Conservation (phyloP, 2,797 vertebrate species). For the Tadarida brasiliensis region DNA sequence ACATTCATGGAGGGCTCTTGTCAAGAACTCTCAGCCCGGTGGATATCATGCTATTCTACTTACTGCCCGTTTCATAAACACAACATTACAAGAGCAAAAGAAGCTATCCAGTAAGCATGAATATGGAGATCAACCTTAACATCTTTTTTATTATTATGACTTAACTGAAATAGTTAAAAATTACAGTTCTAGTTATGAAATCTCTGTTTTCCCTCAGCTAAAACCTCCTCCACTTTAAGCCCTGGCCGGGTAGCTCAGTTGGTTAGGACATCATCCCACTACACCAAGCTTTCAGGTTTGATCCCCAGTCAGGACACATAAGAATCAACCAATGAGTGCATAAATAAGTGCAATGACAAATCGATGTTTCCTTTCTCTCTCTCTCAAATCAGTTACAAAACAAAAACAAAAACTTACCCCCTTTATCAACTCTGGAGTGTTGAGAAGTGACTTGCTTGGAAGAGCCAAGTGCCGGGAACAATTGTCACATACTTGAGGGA, state of each 20-base stretch:
- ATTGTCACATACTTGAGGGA: fast-evolving
- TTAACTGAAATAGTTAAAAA: background rate
- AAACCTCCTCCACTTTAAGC: background rate
- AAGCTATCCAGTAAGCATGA: background rate
- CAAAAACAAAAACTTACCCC: too few relatives aligned
- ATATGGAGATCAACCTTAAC: background rate
- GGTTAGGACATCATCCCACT: too few relatives aligned
- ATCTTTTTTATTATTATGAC: background rate
- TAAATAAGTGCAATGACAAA: too few relatives aligned
- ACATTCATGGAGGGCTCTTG: background rate
- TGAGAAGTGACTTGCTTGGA: too few relatives aligned
- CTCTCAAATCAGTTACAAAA: too few relatives aligned
- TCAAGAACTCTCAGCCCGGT: background rate
- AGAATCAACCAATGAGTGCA: too few relatives aligned
- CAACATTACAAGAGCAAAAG: background rate
- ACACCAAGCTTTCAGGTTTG: too few relatives aligned
- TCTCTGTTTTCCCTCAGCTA: background rate
- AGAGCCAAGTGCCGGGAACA: fast-evolving
- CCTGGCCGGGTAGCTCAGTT: too few relatives aligned
- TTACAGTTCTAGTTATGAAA: background rate
- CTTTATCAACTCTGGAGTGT: too few relatives aligned
- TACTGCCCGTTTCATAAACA: background rate
- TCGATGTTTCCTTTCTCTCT: too few relatives aligned
- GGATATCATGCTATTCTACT: fast-evolving
- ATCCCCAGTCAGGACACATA: too few relatives aligned